Percentiles rank a stretch among this genome's conserved stretches.
These are phyloP conservation scores for Plectus sambesii DNA, from an alignment of 1,140 invertebrate species.

Conservation along the genomic window DNA sequence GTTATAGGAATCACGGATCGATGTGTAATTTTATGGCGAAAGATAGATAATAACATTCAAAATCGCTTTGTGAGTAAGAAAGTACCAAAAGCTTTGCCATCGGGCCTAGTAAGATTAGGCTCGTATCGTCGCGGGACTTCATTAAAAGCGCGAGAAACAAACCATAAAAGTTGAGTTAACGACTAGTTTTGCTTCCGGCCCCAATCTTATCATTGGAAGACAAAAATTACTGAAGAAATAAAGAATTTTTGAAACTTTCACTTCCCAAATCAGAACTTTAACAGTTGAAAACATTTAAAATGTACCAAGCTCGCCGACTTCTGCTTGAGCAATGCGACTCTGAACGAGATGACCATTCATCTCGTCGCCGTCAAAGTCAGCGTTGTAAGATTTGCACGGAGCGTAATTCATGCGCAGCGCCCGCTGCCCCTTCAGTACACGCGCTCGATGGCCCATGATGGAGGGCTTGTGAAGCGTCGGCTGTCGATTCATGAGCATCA, in stretches of 20 bases:
- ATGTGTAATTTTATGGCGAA: conserved; percentile 4
- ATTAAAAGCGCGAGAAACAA: conserved; percentile 10
- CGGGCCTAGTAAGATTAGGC: no score
- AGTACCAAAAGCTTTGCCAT: not conserved
- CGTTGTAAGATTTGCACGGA: conserved; percentile 98
- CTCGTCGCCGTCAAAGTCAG: conserved; percentile 99
- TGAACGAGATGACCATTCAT: conserved; percentile 98
- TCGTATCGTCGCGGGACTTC: no score
- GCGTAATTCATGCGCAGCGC: conserved; percentile 92
- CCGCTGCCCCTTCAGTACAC: conserved; percentile 80
- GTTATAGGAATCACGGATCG: no score
- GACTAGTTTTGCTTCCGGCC: no score
- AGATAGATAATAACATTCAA: conserved; percentile 9
- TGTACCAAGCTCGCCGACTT: conserved; percentile 66
- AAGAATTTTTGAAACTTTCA: not conserved
- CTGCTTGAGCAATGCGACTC: conserved; percentile 75
- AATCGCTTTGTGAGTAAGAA: not conserved
- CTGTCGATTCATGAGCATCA: conserved; percentile 88
- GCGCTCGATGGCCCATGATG: conserved; percentile 92
- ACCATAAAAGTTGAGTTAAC: not conserved
- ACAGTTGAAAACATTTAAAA: conserved; percentile 16
- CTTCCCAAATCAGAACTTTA: not conserved
- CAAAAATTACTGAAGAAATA: no score
- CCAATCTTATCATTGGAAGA: no score
- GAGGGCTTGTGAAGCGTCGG: conserved; percentile 91